Evolutionary conservation across 1,140 invertebrate species (phyloP), one percentile per base, ranked within the genome.

Genomic region (Zaprionus taronus): DNA sequence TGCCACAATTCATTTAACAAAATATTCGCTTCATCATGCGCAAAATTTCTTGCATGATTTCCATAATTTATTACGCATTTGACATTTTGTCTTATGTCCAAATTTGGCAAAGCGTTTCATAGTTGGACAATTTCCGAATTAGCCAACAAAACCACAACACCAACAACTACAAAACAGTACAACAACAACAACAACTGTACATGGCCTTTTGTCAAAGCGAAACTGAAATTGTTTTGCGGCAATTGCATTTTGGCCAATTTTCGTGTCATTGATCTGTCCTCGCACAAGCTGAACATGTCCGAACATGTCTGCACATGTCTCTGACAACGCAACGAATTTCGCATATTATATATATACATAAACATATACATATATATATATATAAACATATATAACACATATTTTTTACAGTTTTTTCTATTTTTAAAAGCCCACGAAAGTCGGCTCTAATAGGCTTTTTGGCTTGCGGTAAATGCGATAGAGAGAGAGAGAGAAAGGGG

Each of bases 11-110:
- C 22, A 22, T 28, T 61, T 49, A 2, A 41, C 14, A 17, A 49
- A 20, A 49, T 49, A 51, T 51, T 51, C 47, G 47, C 47, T 24
- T 51, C 20, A 51, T 22, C 47, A 20, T 49, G 9, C 20, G 61
- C 1, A 28, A 58, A 28, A 60, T 47, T 55, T 70, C 61, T 55
- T 63, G 47, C 62, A 51, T 61, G 65, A 67, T 65, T 83, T 79
- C 28, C 28, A 49, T 51, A 64, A 69, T 75, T 36, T 62, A 60
- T 73, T 57, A 53, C 60, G 71, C 81, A 71, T 83, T 87, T 90
- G 85, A 81, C 85, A 90, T 84, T 80, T 89, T 70, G 81, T 65
- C 79, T 82, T 58, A 69, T 80, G 76, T 75, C 85, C 85, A 80
- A 72, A 81, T 89, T 79, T 73, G 83, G 83, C 57, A 67, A 67